Evolutionary conservation across 1,140 invertebrate species (phyloP), one percentile per base, ranked within the genome.

Genomic region (Aphelenchoides besseyi): DNA sequence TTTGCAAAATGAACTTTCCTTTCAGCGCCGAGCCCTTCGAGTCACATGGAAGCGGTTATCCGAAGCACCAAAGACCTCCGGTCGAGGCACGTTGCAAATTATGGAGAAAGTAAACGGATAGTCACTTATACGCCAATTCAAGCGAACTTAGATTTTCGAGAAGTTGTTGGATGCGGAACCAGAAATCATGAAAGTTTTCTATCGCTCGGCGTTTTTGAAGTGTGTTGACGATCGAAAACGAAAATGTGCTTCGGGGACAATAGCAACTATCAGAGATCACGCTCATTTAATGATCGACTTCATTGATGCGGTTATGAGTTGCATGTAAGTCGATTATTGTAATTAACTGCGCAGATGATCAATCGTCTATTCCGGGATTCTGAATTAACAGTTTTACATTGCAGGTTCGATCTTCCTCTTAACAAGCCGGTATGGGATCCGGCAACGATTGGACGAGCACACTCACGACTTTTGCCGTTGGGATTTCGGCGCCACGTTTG

Each of bases 51-150:
- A 78, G 61, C 74, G 80, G 3, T 66, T 82, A 3, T 75, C 77
- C 12, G 80, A 82, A 71, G 76, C 80, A 8, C 80, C 80, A 23
- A 84, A 82, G 68, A 82, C 80, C 3, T 82, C 79, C 23, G 82
- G 82, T 1, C 62, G 82, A n/a, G 80, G 80, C 23, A 84, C 75
- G 5, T 67, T 82, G 18, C 74, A 77, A 26, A 83, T 82, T 35
- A 82, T 84, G 80, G 82, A 82, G 63, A 84, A 82, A 73, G 79
- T 82, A 28, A 0, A 18, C n/a, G n/a, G n/a, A n/a, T n/a, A n/a
- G n/a, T 68, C 26, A 9, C 29, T 16, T 69, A 68, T 66, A 12
- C 1, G 8, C 72, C 35, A 5, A 76, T 70, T 30, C 73, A 76
- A 68, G 28, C 52, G 23, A 3, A 70, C 68, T 41, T 33, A 79